Base-by-base conservation (phyloP, 2,888 invertebrate species). In the Scaptomyza flava region DNA sequence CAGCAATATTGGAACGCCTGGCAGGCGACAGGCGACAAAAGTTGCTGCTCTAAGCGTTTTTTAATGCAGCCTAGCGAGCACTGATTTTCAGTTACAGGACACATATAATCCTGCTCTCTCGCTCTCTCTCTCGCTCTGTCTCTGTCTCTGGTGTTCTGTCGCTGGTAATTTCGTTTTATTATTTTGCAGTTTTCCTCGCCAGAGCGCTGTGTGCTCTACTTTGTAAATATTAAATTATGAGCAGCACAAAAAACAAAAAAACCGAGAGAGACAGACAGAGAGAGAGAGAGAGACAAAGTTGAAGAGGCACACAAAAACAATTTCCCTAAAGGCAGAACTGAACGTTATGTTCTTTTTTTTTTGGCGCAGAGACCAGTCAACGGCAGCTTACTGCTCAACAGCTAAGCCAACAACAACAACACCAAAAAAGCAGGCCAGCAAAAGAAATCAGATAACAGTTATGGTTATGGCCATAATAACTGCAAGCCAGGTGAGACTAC, bases 181-280 rank as follows among this genome's bases (percentile, higher is more conserved):
- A 87, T 83, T 87, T 87, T 87, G 83, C 88, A 76, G 81, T 80
- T 86, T 86, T 86, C 69, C 59, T 41, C 50, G 56, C 43, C 27
- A 6, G 27, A 27, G 27, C 66, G 36, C 67, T 66, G 57, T 56
- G 67, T 48, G 83, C 74, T 81, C 82, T 74, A 85, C 84, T 85
- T 88, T 85, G 87, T 86, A 85, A 85, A 85, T 85, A 85, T 85
- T 85, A 88, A 88, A 85, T 88, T 88, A 88, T 81, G 77, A 78
- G 69, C 47, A 51, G 69, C 51, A 51, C 12, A 62, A 65, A 53
- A 69, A 60, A 69, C 17, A 33, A 23, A n/a, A 30, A 6, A 3
- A 8, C 14, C 3, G 6, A 8, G 27, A n/a, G 23, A 30, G 14
- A 31, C 2, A 31, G 14, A 47, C 12, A 43, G 12, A 17, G 48